These are phyloP conservation scores for Calliphora vomitoria DNA, from an alignment of 2,888 invertebrate genomes.

Conservation along the genomic window DNA sequence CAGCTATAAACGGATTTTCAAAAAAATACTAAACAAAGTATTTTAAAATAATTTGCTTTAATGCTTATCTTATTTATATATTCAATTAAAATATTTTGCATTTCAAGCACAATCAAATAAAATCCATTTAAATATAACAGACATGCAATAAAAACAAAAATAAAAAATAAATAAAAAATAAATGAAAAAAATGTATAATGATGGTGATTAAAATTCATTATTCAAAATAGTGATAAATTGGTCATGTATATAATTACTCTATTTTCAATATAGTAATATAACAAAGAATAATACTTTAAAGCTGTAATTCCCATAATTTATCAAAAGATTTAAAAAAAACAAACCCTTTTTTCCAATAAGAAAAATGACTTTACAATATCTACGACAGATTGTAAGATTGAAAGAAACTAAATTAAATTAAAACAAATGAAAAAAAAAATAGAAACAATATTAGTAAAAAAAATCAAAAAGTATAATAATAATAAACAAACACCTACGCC, in stretches of 20 bases:
- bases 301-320: slow-evolving; percentile 46
- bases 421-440: not conserved
- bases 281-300: not conserved
- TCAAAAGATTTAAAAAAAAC: slow-evolving; percentile 69
- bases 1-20: too few relatives aligned
- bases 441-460: slow-evolving; percentile 42
- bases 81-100: slow-evolving; percentile 24
- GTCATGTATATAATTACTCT: slow-evolving; percentile 56
- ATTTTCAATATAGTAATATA: slow-evolving; percentile 33
- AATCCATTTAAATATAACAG: not conserved
- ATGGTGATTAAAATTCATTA: slow-evolving; percentile 36
- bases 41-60: not conserved
- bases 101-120: not conserved
- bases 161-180: too few relatives aligned
- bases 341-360: slow-evolving; percentile 31
- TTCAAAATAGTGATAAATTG: slow-evolving; percentile 40
- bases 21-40: too few relatives aligned
- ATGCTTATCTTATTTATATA: not conserved
- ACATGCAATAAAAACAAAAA: slow-evolving; percentile 1
- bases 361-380: slow-evolving; percentile 25
- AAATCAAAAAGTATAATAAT: slow-evolving; percentile 7
- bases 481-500: slow-evolving; percentile 70
- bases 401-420: slow-evolving; percentile 6
- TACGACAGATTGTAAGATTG: not conserved
- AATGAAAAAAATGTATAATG: not conserved